Evolutionary conservation across 2,113 vertebrate genomes (phyloP).

Genomic region (Trichomycterus rosablanca): DNA sequence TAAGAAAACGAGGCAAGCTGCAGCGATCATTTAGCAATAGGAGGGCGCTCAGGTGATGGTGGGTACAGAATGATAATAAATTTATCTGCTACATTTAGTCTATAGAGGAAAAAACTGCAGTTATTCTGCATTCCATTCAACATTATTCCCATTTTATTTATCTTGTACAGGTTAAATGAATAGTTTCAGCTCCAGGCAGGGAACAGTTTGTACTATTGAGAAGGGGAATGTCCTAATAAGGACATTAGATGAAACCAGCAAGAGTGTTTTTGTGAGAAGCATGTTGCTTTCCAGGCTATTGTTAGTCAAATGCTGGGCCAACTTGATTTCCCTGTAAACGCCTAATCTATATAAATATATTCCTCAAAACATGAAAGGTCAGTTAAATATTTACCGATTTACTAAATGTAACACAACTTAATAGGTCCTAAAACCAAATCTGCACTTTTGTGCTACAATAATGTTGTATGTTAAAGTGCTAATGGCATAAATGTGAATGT

Average conservation of each 20-base stretch:
- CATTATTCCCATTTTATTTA: neutral
- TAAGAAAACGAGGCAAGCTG: conserved; percentile 12
- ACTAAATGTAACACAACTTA: neutral
- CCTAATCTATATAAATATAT: neutral
- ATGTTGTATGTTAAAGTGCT: no score
- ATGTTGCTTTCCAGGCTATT: no score
- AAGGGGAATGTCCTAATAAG: neutral
- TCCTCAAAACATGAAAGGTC: neutral
- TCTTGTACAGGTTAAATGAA: neutral
- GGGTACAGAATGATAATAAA: neutral
- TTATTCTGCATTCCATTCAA: no score
- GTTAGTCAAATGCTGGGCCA: neutral
- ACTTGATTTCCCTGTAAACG: neutral
- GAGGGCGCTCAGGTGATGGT: conserved; percentile 12
- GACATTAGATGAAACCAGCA: conserved; percentile 13
- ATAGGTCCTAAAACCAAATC: neutral
- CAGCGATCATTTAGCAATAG: conserved; percentile 14
- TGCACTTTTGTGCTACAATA: neutral
- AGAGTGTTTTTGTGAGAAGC: neutral
- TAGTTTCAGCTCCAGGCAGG: neutral
- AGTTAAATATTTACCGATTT: no score
- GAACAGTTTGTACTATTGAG: neutral
- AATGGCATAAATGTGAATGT: no score
- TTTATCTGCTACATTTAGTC: no score
- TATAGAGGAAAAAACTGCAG: no score